Base-by-base conservation (phyloP, 2,113 vertebrate genomes). In the Pomatostomus ruficeps region DNA sequence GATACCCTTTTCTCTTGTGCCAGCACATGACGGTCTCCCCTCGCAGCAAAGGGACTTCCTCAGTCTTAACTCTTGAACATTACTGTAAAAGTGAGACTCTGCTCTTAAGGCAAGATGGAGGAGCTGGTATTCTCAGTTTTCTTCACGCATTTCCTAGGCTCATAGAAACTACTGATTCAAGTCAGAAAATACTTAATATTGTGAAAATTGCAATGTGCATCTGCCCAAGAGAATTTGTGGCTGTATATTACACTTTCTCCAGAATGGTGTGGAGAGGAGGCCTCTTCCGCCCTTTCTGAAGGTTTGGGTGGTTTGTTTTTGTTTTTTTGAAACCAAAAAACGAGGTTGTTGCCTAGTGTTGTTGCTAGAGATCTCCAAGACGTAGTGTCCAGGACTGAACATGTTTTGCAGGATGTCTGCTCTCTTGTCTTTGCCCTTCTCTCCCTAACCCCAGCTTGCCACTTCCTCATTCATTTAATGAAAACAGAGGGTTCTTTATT, bases 401-500 rank as follows among this genome's bases (percentile, higher is more conserved):
- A 28, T 11, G 33, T 93, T 80, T 66, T 86, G 28, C 58, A 85
- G 63, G 55, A 59, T 82, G 17, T 75, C 43, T 72, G 7, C 8
- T 67, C 33, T 88, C 42, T 67, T 17, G 33, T 81, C 0, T 0
- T 51, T 89, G 57, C 48, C 31, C 40, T 91, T 6, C 40, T 71
- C 54, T 68, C 57, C 31, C 23, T 90, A 61, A 75, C 17, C 24
- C 17, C 45, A 57, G 43, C 40, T 78, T 78, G 73, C 77, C 48
- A 78, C 49, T 95, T 94, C 91, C 89, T 87, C 31, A n/a, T 78
- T 57, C 43, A 63, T 62, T 75, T 84, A 75, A 28, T 63, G 66
- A 85, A 65, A 43, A 89, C 89, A 92, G 43, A 85, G n/a, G 13
- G 58, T 33, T 89, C 77, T 85, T 94, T 89, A 52, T 89, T 85